Percentiles rank a stretch among this genome's conserved stretches.
These are phyloP conservation scores for Hippocampus zosterae DNA, from an alignment of 2,113 vertebrate genomes.

Conservation along the genomic window DNA sequence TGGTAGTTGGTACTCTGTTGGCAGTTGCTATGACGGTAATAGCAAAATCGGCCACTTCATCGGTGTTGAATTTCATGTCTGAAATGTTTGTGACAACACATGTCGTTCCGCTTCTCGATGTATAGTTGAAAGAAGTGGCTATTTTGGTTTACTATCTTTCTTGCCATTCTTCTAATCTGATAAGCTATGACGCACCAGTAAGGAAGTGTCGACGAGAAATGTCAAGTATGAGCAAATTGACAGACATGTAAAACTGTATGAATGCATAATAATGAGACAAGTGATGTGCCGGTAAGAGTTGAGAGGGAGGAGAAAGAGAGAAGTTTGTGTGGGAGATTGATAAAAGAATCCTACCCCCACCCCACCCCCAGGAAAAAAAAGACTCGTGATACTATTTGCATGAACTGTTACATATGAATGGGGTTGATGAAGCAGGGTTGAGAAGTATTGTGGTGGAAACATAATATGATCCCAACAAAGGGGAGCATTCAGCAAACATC, in stretches of 20 bases:
- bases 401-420: slow-evolving; percentile 78
- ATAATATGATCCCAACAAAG: slow-evolving; percentile 77
- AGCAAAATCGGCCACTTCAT: background rate
- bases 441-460: slow-evolving; percentile 77
- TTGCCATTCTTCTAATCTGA: background rate
- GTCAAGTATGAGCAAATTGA: background rate
- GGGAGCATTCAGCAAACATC: slow-evolving; percentile 64
- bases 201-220: background rate
- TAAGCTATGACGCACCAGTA: too few species aligned
- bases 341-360: slow-evolving; percentile 37
- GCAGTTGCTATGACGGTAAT: background rate
- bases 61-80: background rate
- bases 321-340: slow-evolving; percentile 44
- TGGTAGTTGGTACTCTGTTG: background rate
- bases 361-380: slow-evolving; percentile 43
- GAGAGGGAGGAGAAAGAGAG: slow-evolving; percentile 18
- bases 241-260: slow-evolving; percentile 16
- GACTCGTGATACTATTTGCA: slow-evolving; percentile 71
- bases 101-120: too few species aligned
- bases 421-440: slow-evolving; percentile 75
- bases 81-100: background rate
- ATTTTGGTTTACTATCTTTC: background rate
- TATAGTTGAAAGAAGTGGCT: background rate
- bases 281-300: slow-evolving; percentile 31
- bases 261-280: slow-evolving; percentile 31